Conservation (phyloP, 2,888 invertebrate genomes). For the Phalera bucephala region DNA sequence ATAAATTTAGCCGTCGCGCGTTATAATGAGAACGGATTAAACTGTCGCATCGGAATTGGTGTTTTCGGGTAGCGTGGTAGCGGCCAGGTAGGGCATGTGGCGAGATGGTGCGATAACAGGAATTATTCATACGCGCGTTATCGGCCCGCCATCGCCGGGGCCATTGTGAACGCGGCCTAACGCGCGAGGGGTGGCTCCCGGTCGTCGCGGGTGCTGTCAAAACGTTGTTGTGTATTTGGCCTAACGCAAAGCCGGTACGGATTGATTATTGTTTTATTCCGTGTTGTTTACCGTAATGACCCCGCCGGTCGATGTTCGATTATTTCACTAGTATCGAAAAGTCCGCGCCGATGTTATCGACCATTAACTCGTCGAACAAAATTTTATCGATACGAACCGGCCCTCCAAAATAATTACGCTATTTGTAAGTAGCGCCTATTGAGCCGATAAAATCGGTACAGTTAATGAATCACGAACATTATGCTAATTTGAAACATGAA, state of each 20-base stretch:
- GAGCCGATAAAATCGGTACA: conserved; percentile 26
- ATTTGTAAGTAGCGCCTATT: conserved; percentile 17
- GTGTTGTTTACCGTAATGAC: conserved; percentile 52
- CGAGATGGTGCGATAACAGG: conserved; percentile 80
- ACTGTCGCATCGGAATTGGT: conserved; percentile 42
- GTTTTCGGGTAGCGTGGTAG: conserved; percentile 63
- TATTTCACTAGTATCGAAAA: conserved; percentile 30
- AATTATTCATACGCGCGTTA: conserved; percentile 82
- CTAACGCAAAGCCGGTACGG: conserved; percentile 64
- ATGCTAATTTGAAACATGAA: not conserved
- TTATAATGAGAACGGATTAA: conserved; percentile 34
- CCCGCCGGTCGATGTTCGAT: conserved; percentile 35
- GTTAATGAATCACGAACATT: conserved; percentile 16
- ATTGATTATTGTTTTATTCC: conserved; percentile 73
- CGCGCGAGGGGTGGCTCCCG: conserved; percentile 77
- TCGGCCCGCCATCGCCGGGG: conserved; percentile 77
- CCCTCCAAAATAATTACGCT: conserved; percentile 25
- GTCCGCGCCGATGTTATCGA: conserved; percentile 21
- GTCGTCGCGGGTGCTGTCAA: conserved; percentile 75
- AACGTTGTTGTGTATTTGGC: conserved; percentile 70
- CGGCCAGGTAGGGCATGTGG: conserved; percentile 81
- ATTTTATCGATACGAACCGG: conserved; percentile 17
- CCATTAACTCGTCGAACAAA: conserved; percentile 17
- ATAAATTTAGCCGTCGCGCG: conserved; percentile 32
- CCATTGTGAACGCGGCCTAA: conserved; percentile 74